Evolutionary conservation across 2,113 vertebrate species (phyloP).

Genomic region (Atherinomorus stipes): DNA sequence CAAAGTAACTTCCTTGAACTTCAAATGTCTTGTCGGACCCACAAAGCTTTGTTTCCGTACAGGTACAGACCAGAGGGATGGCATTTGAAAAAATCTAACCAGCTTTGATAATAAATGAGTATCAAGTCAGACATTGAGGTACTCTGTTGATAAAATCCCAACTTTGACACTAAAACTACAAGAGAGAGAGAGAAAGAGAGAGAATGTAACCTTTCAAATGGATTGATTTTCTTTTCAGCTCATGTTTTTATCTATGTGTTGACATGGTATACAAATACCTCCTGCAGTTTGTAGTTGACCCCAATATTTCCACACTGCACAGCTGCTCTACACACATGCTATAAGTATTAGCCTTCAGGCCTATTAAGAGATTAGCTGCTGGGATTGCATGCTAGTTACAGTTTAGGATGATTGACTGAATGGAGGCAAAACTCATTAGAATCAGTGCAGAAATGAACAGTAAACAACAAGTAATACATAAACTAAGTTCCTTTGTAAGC

Average conservation of each 20-base stretch:
- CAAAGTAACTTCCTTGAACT: conserved; percentile 28
- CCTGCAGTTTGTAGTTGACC: conserved; percentile 58
- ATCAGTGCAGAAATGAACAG: neutral
- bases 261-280: conserved; percentile 30
- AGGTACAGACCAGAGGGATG: neutral
- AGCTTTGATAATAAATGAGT: neutral
- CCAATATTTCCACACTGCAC: conserved; percentile 61
- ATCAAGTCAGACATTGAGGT: neutral
- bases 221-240: neutral
- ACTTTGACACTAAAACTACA: neutral
- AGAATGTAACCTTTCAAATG: neutral
- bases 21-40: conserved; percentile 7
- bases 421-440: conserved; percentile 28
- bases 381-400: conserved; percentile 49
- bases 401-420: conserved; percentile 26
- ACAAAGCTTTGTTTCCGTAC: neutral
- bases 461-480: conserved; percentile 8
- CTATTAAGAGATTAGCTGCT: conserved; percentile 77
- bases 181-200: neutral
- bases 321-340: conserved; percentile 57
- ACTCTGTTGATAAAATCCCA: too few species aligned
- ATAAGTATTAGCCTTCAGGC: conserved; percentile 73
- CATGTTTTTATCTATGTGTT: conserved; percentile 15
- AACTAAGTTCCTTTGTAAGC: neutral
- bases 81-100: conserved; percentile 5